Evolutionary conservation across 2,113 vertebrate species (phyloP).

Genomic region (Natator depressus): DNA sequence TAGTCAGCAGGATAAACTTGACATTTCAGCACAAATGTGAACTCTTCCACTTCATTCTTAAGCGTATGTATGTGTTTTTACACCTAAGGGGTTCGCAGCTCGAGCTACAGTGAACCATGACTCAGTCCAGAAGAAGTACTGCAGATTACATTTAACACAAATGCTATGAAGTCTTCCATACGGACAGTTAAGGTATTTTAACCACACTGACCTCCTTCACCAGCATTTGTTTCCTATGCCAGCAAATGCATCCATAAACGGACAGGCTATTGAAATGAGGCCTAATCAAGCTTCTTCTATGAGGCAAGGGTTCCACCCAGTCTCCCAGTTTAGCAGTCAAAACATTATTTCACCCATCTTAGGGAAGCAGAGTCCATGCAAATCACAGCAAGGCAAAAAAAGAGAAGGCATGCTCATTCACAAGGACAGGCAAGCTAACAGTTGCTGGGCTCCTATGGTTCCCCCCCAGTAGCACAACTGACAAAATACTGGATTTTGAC

Average conservation of each 20-base stretch:
- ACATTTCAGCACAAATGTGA: conserved; percentile 68
- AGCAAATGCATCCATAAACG: fast-evolving
- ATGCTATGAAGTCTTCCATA: conserved; percentile 41
- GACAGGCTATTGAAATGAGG: background rate
- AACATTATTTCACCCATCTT: conserved; percentile 4
- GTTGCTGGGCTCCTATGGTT: conserved; percentile 26
- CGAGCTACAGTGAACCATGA: conserved; percentile 47
- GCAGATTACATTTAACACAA: conserved; percentile 63
- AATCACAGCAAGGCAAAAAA: conserved; percentile 31
- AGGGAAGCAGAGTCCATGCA: conserved; percentile 8
- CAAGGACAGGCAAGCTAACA: background rate
- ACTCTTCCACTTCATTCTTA: conserved; percentile 29
- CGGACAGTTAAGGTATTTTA: background rate
- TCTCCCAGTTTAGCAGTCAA: conserved; percentile 8
- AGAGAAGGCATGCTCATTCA: background rate
- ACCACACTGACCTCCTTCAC: conserved; percentile 26
- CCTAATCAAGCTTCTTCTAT: background rate
- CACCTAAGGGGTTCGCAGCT: conserved; percentile 50
- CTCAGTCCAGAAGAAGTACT: conserved; percentile 60
- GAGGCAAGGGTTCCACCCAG: background rate
- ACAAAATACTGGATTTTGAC: background rate
- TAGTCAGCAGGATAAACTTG: conserved; percentile 55
- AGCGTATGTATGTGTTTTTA: conserved; percentile 46
- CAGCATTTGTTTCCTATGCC: background rate
- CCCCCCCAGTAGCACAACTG: conserved; percentile 63